Evolutionary conservation across 2,888 invertebrate species (phyloP).

Genomic region (Stenurella melanura): DNA sequence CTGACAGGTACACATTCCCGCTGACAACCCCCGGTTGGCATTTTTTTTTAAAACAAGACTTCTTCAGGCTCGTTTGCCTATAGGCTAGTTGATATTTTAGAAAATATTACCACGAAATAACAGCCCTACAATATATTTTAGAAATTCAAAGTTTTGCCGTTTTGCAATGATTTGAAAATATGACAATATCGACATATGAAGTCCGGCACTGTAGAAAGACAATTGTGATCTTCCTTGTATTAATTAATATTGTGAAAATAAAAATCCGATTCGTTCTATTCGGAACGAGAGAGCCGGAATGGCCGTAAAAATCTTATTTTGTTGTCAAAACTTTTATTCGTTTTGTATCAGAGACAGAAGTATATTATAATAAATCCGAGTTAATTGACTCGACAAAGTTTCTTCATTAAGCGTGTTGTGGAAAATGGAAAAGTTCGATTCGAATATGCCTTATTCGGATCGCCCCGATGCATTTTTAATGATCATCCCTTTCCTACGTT

Average conservation of each 20-base stretch:
- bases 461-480: conserved; percentile 49
- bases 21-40: too few species aligned
- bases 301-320: conserved; percentile 19
- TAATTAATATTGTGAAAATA: background rate
- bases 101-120: too few species aligned
- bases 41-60: too few species aligned
- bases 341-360: conserved; percentile 4
- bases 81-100: too few species aligned
- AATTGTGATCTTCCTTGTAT: background rate
- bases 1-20: too few species aligned
- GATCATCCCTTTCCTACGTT: conserved; percentile 40
- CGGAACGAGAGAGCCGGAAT: background rate
- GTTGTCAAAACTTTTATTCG: conserved; percentile 28
- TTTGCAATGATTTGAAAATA: too few species aligned
- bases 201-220: background rate
- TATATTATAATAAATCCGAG: conserved; percentile 28
- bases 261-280: background rate
- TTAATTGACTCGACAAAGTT: conserved; percentile 52
- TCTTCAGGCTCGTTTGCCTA: too few species aligned
- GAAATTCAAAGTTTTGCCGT: too few species aligned
- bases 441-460: conserved; percentile 44
- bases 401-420: conserved; percentile 49
- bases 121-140: too few species aligned
- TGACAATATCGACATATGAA: background rate
- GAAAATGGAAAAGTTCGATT: conserved; percentile 49